A percentile compares a stretch with the other conserved stretches of the same genome.
Evolutionary conservation across 2,888 invertebrate genomes (phyloP).

Genomic region (Eristalis pertinax): DNA sequence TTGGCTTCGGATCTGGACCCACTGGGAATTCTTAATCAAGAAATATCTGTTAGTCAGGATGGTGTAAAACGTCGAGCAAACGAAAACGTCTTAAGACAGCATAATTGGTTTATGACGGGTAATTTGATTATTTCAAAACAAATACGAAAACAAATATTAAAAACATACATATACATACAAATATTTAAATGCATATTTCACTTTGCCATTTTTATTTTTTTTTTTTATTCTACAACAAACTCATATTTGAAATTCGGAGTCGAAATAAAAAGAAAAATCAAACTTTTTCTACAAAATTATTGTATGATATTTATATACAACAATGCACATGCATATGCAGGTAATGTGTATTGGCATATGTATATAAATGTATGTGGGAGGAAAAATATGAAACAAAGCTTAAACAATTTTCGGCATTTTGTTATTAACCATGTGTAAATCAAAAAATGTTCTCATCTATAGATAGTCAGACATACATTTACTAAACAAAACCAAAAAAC

Average conservation of each 20-base stretch:
- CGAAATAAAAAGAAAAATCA: slow-evolving; percentile 30
- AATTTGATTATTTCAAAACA: slow-evolving; percentile 73
- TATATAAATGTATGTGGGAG: slow-evolving; percentile 12
- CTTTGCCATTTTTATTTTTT: slow-evolving; percentile 6
- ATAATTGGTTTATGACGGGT: slow-evolving; percentile 81
- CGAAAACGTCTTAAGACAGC: slow-evolving; percentile 81
- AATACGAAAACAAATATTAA: slow-evolving; percentile 24
- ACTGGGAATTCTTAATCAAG: slow-evolving; percentile 84
- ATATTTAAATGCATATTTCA: slow-evolving; percentile 32
- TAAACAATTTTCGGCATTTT: slow-evolving; percentile 38
- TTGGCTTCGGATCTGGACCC: slow-evolving; percentile 92
- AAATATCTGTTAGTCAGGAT: slow-evolving; percentile 80
- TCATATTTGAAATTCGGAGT: slow-evolving; percentile 66
- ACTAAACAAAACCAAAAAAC: neutral
- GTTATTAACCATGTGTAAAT: slow-evolving; percentile 32
- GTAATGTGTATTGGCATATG: slow-evolving; percentile 6
- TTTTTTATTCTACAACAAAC: neutral
- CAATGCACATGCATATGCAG: neutral
- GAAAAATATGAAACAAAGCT: slow-evolving; percentile 9
- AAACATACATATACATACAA: neutral
- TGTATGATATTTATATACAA: neutral
- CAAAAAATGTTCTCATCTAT: slow-evolving; percentile 39
- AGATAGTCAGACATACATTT: slow-evolving; percentile 21
- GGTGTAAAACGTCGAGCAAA: slow-evolving; percentile 81
- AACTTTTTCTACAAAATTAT: neutral